Evolutionary conservation across 2,113 vertebrate species (phyloP), one percentile per base, ranked within the genome.

Genomic region (Hirundichthys speculiger): DNA sequence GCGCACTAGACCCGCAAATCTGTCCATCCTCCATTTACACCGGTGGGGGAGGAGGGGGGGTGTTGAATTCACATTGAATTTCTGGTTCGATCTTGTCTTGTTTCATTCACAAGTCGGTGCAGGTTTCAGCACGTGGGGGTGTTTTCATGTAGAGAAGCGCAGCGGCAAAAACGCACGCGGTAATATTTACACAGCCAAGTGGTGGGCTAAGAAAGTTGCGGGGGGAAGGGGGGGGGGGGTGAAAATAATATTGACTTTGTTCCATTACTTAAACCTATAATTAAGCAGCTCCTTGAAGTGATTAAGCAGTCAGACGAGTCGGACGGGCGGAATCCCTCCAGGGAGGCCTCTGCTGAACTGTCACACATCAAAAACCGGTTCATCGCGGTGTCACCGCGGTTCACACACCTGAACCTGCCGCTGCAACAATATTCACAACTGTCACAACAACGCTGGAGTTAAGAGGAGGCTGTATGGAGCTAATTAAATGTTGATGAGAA

Each of bases 281-380:
- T 87, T 86, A 87, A 80, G 80, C 47, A 48, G 62, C 64, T 76
- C 45, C 69, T 70, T 47, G 41, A 27, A 59, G 82, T 88, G 92
- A 92, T 93, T 91, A 86, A 87, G 94, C 92, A 92, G 94, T 91
- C 92, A 93, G 94, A 96, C 96, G 89, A 88, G 97, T 96, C 92
- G 87, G 92, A 93, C 94, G 67, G 87, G 92, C 89, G 90, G 91
- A 87, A 68, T 89, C 85, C 87, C 92, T 89, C 85, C 84, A 75
- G 93, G 92, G 83, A 82, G 82, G 89, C 86, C 71, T 85, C 75
- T 72, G 53, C 64, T 65, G 75, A 76, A 77, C 62, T 66, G 75
- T 87, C 86, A 90, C 90, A 94, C 94, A 94, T 95, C 92, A 94
- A 91, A 95, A 90, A 93, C 92, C 92, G 89, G 92, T 94, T 93